Conservation (phyloP, 1,140 invertebrate genomes). For the Drosophila rhopaloa region DNA sequence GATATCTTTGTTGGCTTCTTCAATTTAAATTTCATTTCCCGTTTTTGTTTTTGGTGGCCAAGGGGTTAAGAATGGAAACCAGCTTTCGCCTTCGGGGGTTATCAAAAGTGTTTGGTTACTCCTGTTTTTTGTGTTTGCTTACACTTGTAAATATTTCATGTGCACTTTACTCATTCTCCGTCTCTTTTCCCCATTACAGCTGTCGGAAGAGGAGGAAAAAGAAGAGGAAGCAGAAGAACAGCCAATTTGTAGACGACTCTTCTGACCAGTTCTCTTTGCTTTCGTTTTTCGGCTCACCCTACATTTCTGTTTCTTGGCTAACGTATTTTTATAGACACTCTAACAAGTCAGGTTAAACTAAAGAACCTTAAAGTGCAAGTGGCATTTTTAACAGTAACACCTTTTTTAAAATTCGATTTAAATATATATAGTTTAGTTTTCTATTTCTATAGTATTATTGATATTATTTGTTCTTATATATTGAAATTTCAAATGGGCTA, state of each 20-base stretch:
- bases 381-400: too few relatives aligned
- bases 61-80: slow-evolving; percentile 1
- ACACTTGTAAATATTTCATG: slow-evolving; percentile 40
- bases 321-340: not conserved
- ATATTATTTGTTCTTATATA: not conserved
- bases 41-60: slow-evolving; percentile 5
- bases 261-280: not conserved
- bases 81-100: slow-evolving; percentile 11
- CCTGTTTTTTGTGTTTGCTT: slow-evolving; percentile 24
- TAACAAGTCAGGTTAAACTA: not conserved
- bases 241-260: slow-evolving; percentile 16
- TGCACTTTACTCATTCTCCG: slow-evolving; percentile 6
- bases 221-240: slow-evolving; percentile 9
- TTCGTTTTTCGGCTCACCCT: not conserved
- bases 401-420: too few relatives aligned
- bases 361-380: too few relatives aligned
- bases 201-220: not conserved
- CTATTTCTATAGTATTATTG: too few relatives aligned
- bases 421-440: too few relatives aligned
- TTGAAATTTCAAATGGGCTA: not conserved
- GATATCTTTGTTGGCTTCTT: slow-evolving; percentile 39
- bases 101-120: slow-evolving; percentile 48
- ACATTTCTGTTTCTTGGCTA: not conserved
- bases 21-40: slow-evolving; percentile 37
- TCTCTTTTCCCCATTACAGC: slow-evolving; percentile 9